These are phyloP conservation scores for Rotaria magnacalcarata DNA, from an alignment of 2,888 invertebrate genomes.

Conservation along the genomic window DNA sequence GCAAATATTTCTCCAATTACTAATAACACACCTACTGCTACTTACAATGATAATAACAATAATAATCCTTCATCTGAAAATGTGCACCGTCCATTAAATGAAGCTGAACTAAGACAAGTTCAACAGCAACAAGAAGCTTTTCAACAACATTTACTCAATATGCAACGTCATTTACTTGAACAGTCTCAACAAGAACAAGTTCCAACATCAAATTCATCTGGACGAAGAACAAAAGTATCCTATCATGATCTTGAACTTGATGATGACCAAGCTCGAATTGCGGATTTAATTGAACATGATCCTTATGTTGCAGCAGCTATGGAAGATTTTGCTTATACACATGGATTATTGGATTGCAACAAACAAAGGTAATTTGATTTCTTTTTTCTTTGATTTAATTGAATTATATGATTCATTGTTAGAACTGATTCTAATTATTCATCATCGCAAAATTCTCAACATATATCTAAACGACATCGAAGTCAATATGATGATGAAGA, in stretches of 20 bases:
- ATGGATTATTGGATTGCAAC: neutral
- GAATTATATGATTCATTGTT: too few species aligned
- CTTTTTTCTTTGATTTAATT: too few species aligned
- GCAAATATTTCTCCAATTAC: neutral
- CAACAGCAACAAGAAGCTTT: constrained; percentile 28
- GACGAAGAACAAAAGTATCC: neutral
- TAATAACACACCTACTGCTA: neutral
- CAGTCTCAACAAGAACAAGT: neutral
- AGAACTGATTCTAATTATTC: neutral
- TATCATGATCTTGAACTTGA: neutral
- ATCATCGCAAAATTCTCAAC: neutral
- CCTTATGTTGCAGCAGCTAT: constrained; percentile 30
- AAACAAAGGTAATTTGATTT: neutral
- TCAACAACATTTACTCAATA: constrained; percentile 20
- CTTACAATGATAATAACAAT: neutral
- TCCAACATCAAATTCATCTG: neutral
- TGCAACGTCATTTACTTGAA: neutral
- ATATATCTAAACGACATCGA: neutral
- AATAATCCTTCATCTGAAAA: neutral
- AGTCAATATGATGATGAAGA: neutral
- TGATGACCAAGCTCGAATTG: constrained; percentile 22
- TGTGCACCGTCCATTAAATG: neutral
- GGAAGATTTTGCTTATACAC: constrained; percentile 6
- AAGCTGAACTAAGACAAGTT: neutral
- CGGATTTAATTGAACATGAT: neutral